A percentile compares a stretch with the other conserved stretches of the same genome.
Conservation (phyloP, 2,113 vertebrate genomes). For the Micromys minutus region DNA sequence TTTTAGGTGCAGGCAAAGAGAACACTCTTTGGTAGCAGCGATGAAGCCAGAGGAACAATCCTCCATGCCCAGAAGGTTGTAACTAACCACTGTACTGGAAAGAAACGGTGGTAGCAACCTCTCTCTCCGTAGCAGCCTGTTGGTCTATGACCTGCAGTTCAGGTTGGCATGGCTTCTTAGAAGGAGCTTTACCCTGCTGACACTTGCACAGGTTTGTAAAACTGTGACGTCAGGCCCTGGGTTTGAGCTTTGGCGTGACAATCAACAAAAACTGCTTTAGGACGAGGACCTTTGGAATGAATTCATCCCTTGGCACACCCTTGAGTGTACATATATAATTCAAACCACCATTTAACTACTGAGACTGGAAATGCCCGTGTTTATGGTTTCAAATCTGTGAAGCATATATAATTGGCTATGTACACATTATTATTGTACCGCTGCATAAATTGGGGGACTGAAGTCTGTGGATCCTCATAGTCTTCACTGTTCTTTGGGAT, state of each 20-base stretch:
- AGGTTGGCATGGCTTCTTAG: not conserved
- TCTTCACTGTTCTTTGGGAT: slow-evolving; percentile 7
- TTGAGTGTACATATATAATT: not conserved
- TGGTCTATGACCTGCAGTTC: not conserved
- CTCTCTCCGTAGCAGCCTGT: slow-evolving; percentile 10
- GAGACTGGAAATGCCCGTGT: slow-evolving; percentile 6
- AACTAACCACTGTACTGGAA: slow-evolving; percentile 2
- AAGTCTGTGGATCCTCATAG: slow-evolving; percentile 17
- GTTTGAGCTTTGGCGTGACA: not conserved
- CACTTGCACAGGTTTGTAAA: slow-evolving; percentile 37
- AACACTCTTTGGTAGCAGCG: slow-evolving; percentile 25
- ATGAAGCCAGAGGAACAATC: slow-evolving; percentile 39
- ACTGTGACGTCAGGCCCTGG: not conserved
- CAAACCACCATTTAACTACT: slow-evolving; percentile 17
- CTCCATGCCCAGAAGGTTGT: slow-evolving; percentile 39
- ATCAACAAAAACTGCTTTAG: not conserved
- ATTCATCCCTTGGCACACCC: not conserved
- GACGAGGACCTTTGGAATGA: slow-evolving; percentile 27
- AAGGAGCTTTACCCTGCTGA: not conserved
- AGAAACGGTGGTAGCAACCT: not conserved
- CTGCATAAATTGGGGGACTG: slow-evolving; percentile 32
- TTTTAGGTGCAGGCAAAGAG: slow-evolving; percentile 33
- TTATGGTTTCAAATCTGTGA: slow-evolving; percentile 24
- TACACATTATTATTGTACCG: slow-evolving; percentile 24
- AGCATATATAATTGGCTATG: slow-evolving; percentile 27